phyloP scores from a whole-genome alignment of 2,113 vertebrate genomes.

The Callipepla californica region DNA sequence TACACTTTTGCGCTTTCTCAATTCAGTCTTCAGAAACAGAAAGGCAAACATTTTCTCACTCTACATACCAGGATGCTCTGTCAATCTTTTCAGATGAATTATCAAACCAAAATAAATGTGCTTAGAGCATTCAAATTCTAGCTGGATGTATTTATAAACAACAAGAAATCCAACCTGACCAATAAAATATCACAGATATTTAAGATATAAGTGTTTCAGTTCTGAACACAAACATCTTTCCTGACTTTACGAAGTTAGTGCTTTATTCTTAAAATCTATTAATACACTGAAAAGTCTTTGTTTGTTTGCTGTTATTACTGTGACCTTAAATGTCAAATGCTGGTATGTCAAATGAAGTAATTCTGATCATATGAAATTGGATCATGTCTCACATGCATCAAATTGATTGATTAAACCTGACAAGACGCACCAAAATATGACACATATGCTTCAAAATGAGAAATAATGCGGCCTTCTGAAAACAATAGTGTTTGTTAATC shows the following conservation, averaged over 20 bases:
- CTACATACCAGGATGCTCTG: neutral
- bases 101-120: neutral
- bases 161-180: neutral
- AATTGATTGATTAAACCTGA: slow-evolving; percentile 72
- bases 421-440: slow-evolving; percentile 68
- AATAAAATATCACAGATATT: neutral
- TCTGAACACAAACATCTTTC: neutral
- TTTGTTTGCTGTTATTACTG: slow-evolving; percentile 35
- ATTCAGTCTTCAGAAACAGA: neutral
- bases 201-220: neutral
- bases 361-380: slow-evolving; percentile 67
- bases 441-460: slow-evolving; percentile 65
- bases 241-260: neutral
- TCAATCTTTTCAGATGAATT: neutral
- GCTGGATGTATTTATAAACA: neutral
- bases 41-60: neutral
- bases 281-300: neutral
- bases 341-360: slow-evolving; percentile 58
- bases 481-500: slow-evolving; percentile 20
- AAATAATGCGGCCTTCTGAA: slow-evolving; percentile 35
- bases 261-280: neutral
- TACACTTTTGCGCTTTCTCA: neutral
- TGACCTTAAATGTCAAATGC: slow-evolving; percentile 59
- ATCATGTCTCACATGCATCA: slow-evolving; percentile 58
- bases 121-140: neutral